Evolutionary conservation across 2,888 invertebrate species (phyloP).

Genomic region (Ecdyonurus torrentis): DNA sequence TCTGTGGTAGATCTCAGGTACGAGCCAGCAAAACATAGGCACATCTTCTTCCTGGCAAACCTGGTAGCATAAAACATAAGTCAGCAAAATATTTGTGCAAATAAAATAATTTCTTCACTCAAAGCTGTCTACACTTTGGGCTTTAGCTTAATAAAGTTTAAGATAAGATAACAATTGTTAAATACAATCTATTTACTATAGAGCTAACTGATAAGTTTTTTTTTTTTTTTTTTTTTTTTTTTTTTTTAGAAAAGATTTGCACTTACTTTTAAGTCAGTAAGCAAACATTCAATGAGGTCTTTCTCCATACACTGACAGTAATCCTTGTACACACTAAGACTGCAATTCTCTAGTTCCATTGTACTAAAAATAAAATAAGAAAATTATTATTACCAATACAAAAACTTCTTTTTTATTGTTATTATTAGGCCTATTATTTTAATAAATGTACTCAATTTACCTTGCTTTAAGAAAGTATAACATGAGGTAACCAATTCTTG

Average conservation of each 20-base stretch:
- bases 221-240: too few species aligned
- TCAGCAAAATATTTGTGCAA: background rate
- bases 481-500: slow-evolving; percentile 67
- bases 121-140: slow-evolving; percentile 1
- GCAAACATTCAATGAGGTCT: slow-evolving; percentile 53
- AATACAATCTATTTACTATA: too few species aligned
- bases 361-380: too few species aligned
- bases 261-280: slow-evolving; percentile 58
- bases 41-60: slow-evolving; percentile 80
- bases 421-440: too few species aligned
- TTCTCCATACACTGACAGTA: slow-evolving; percentile 67
- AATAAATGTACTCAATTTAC: too few species aligned
- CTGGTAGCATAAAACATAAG: slow-evolving; percentile 24
- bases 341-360: slow-evolving; percentile 31
- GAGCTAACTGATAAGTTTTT: too few species aligned
- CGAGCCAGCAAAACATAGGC: slow-evolving; percentile 73
- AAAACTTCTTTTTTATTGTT: too few species aligned
- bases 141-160: slow-evolving; percentile 2
- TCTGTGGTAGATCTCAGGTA: slow-evolving; percentile 83
- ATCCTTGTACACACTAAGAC: slow-evolving; percentile 58
- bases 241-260: too few species aligned
- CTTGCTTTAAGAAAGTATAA: slow-evolving; percentile 79
- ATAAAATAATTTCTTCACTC: slow-evolving; percentile 1
- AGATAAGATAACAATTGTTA: slow-evolving; percentile 6
- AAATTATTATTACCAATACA: too few species aligned